phyloP scores from a whole-genome alignment of 2,888 invertebrate species.

The Oxycera nigricornis region DNA sequence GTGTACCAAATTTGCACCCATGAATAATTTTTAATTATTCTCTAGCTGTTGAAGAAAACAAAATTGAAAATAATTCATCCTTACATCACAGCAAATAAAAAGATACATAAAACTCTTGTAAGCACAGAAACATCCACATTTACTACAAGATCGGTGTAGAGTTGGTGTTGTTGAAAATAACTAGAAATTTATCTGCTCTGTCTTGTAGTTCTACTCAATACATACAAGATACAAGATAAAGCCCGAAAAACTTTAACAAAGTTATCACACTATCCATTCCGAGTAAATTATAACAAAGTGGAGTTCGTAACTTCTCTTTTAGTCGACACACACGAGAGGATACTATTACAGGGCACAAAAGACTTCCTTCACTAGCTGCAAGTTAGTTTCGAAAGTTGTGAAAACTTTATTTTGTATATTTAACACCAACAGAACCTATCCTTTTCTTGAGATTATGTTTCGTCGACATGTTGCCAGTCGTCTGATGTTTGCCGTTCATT shows the following conservation, averaged over 20 bases:
- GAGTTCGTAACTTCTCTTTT: slow-evolving; percentile 34
- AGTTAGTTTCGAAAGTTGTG: slow-evolving; percentile 28
- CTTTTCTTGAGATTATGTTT: slow-evolving; percentile 14
- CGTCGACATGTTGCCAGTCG: slow-evolving; percentile 25
- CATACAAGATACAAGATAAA: slow-evolving; percentile 18
- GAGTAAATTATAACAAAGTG: slow-evolving; percentile 39
- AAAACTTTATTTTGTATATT: slow-evolving; percentile 30
- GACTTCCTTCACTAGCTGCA: slow-evolving; percentile 26
- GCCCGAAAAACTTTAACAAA: slow-evolving; percentile 19
- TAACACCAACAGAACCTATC: slow-evolving; percentile 15
- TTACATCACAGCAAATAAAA: too few relatives aligned
- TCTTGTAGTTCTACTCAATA: slow-evolving; percentile 19
- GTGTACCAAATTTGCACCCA: too few relatives aligned
- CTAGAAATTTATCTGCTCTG: slow-evolving; percentile 17
- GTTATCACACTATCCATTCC: slow-evolving; percentile 35
- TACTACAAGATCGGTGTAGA: too few relatives aligned
- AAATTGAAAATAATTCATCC: too few relatives aligned
- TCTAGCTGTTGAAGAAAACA: too few relatives aligned
- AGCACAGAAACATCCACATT: too few relatives aligned
- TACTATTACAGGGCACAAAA: slow-evolving; percentile 18
- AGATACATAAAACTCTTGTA: too few relatives aligned
- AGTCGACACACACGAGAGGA: slow-evolving; percentile 2
- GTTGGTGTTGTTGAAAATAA: not conserved
- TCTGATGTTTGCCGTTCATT: not conserved
- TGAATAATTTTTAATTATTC: too few relatives aligned